phyloP scores from a whole-genome alignment of 2,113 vertebrate genomes.

The Megaptera novaeangliae region DNA sequence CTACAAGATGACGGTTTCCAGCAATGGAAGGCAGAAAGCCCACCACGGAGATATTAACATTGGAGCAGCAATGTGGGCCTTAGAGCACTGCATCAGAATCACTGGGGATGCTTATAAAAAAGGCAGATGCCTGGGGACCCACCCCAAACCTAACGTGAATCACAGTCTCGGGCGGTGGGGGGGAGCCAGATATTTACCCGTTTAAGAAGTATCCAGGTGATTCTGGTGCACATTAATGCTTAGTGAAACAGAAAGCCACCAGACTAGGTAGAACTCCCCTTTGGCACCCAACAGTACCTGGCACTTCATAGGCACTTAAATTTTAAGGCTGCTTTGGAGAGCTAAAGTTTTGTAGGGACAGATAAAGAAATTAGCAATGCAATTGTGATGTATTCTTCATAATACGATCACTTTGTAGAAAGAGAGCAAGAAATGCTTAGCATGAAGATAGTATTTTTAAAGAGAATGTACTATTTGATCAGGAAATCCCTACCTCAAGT shows the following conservation, averaged over 20 bases:
- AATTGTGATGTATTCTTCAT: not conserved
- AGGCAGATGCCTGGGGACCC: not conserved
- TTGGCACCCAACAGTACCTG: not conserved
- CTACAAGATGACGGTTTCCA: not conserved
- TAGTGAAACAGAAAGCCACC: not conserved
- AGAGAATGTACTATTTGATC: conserved; percentile 29
- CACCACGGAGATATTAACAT: not conserved
- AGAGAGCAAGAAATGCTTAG: not conserved
- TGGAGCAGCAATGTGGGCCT: not conserved
- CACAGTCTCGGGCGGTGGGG: not conserved
- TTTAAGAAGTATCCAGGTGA: not conserved
- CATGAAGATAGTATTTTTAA: conserved; percentile 7
- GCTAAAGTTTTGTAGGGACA: not conserved
- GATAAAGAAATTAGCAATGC: conserved; percentile 6
- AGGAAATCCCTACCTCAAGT: not conserved
- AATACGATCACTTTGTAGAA: not conserved
- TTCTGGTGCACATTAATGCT: not conserved
- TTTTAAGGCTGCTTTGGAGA: conserved; percentile 8
- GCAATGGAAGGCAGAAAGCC: not conserved
- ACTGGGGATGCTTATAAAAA: not conserved
- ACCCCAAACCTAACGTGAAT: not conserved
- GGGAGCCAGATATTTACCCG: not conserved
- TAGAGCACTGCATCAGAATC: not conserved
- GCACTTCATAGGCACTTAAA: not conserved
- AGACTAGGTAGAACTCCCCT: not conserved